Evolutionary conservation across 2,113 vertebrate species (phyloP), one percentile per base, ranked within the genome.

Genomic region (Burhinus bistriatus): DNA sequence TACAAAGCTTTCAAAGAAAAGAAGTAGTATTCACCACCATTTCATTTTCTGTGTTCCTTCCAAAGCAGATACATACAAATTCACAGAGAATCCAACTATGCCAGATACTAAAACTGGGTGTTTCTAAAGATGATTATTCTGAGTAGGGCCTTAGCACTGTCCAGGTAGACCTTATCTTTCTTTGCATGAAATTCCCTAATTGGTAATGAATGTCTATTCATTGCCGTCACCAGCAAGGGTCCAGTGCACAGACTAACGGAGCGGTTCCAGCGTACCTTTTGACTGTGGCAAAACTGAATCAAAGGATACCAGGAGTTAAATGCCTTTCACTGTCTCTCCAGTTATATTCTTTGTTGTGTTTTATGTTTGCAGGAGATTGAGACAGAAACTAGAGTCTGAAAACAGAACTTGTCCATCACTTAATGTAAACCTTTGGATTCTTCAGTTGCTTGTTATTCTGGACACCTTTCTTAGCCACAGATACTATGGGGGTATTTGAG

Each of bases 211-310:
- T 34, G 52, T 6, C 14, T n/a, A 18, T 22, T 66, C 29, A 27
- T 11, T 73, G 25, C 30, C 13, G 27, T 18, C 22, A 13, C 34
- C n/a, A 36, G n/a, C 44, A 52, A 64, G 15, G 40, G 19, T 30
- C 54, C 15, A 36, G 30, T 1, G 1, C 9, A 5, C 1, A 2
- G 68, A 26, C 36, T 64, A 25, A n/a, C 38, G 18, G 59, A 62
- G 17, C 25, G 8, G 62, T 78, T 83, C 55, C 42, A 62, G 13
- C 5, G 2, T 9, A 55, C 6, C 10, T 70, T 58, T 18, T 69
- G 18, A 21, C 68, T 75, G 32, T 45, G 49, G 12, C 32, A 69
- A n/a, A 72, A 36, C 7, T 3, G 2, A 61, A 23, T 18, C 29
- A 70, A 32, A 80, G 21, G 17, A 32, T 44, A 34, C 17, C 12